Conservation (phyloP, 2,797 vertebrate species). For the Danio aesculapii region DNA sequence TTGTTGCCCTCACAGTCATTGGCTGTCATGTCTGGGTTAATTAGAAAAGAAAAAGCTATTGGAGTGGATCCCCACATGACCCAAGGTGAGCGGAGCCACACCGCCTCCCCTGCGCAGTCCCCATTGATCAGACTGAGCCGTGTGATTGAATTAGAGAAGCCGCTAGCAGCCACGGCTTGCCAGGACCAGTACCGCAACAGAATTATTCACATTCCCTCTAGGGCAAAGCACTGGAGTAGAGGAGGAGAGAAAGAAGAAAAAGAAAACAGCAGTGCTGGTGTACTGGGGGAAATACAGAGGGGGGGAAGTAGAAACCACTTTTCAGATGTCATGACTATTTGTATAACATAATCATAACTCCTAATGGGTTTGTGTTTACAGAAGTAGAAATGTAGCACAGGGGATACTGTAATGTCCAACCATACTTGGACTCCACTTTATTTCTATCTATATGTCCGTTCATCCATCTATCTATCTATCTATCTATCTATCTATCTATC, state of each 20-base stretch:
- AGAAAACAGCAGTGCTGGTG: not conserved
- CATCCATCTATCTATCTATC: too few relatives aligned
- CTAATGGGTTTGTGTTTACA: conserved; percentile 47
- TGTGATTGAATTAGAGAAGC: conserved; percentile 56
- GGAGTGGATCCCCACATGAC: conserved; percentile 29
- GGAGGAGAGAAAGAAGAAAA: conserved; percentile 21
- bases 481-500: too few relatives aligned
- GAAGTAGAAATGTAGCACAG: conserved; percentile 8
- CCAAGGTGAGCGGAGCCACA: conserved; percentile 8
- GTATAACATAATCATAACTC: conserved; percentile 40
- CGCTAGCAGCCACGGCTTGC: conserved; percentile 19
- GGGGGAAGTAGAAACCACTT: conserved; percentile 11
- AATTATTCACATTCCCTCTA: conserved; percentile 62
- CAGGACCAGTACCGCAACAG: conserved; percentile 36
- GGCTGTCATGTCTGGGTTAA: conserved; percentile 47
- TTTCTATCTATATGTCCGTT: not conserved
- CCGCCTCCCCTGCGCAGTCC: conserved; percentile 23
- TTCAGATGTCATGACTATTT: conserved; percentile 30
- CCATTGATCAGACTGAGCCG: conserved; percentile 56
- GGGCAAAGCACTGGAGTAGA: conserved; percentile 36
- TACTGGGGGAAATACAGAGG: not conserved
- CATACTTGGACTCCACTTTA: not conserved
- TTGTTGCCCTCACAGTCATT: conserved; percentile 22
- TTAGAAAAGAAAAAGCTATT: conserved; percentile 36
- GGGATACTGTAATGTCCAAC: conserved; percentile 3